Conservation (phyloP, 1,140 invertebrate species). For the Whitmania pigra region DNA sequence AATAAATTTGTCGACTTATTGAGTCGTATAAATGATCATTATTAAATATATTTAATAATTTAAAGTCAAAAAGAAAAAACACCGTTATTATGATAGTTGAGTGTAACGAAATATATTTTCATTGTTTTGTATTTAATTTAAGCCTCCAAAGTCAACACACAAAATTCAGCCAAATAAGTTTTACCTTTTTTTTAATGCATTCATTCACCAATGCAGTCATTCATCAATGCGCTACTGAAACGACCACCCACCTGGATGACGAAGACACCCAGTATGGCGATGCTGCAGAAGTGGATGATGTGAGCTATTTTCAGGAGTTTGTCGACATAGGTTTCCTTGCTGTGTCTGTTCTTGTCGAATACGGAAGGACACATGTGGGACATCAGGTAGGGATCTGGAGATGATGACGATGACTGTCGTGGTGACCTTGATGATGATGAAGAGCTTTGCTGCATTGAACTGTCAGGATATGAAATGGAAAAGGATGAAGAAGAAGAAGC, state of each 20-base stretch:
- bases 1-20: no score
- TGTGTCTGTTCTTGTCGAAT: background rate
- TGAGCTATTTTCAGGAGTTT: conserved; percentile 18
- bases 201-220: background rate
- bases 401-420: background rate
- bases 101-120: background rate
- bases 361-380: background rate
- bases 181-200: background rate
- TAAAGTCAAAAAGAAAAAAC: background rate
- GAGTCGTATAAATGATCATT: background rate
- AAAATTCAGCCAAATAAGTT: background rate
- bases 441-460: background rate
- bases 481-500: background rate
- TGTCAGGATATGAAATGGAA: background rate
- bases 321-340: conserved; percentile 5
- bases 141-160: no score
- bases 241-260: conserved; percentile 22
- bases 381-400: background rate
- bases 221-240: no score
- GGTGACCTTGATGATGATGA: background rate
- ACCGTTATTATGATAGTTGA: background rate
- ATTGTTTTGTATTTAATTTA: no score
- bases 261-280: conserved; percentile 23
- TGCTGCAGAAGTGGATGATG: conserved; percentile 26
- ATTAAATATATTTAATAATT: background rate